These are phyloP conservation scores for Hirundo rustica DNA, from an alignment of 2,797 vertebrate genomes.

Conservation along the genomic window DNA sequence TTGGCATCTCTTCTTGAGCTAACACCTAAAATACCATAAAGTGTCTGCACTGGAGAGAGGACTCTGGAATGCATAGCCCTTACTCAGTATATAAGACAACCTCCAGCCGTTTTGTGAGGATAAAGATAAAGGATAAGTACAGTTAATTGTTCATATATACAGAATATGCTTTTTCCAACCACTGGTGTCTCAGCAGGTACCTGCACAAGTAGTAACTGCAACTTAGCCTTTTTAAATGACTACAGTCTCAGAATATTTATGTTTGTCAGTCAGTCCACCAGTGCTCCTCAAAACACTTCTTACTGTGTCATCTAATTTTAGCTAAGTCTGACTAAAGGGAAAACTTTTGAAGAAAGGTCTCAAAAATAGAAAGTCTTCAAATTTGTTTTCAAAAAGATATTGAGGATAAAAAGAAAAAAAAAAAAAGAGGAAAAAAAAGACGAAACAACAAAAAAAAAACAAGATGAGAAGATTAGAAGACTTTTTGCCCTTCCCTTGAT, in stretches of 20 bases:
- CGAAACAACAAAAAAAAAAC: rapidly evolving
- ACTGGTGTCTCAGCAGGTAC: neutral
- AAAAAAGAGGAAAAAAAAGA: no score
- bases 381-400: neutral
- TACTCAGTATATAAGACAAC: neutral
- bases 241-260: neutral
- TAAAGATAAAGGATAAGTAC: neutral
- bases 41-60: neutral
- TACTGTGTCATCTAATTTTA: neutral
- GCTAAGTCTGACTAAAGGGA: neutral
- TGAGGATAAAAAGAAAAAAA: rapidly evolving
- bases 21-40: neutral
- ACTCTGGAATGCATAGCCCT: neutral
- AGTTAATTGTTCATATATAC: neutral
- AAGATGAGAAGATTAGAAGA: neutral
- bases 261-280: neutral
- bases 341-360: neutral
- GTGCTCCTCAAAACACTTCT: neutral
- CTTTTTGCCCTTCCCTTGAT: neutral
- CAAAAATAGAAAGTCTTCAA: neutral
- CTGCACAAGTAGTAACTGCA: neutral
- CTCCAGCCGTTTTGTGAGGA: neutral
- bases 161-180: neutral
- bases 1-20: neutral
- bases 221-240: neutral